Conservation (phyloP, 2,113 vertebrate genomes). For the Otocyon megalotis region DNA sequence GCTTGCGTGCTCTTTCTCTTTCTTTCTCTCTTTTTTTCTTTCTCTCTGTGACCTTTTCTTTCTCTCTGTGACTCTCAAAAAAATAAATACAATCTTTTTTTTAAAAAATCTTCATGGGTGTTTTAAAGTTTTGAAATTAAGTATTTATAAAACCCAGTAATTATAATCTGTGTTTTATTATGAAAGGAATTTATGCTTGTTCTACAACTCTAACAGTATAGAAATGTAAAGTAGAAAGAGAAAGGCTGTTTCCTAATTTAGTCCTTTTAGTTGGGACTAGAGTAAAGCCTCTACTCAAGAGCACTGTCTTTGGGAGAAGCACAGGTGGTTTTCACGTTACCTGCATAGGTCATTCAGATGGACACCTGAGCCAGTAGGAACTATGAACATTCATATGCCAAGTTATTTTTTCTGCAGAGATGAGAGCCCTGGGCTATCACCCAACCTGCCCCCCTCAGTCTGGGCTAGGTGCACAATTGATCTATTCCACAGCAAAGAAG, state of each 20-base stretch:
- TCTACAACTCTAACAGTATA: neutral
- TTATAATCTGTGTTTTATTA: neutral
- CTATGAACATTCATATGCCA: rapidly evolving
- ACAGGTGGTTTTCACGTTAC: too few species aligned
- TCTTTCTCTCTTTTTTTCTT: too few species aligned
- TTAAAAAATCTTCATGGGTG: neutral
- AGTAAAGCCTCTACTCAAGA: neutral
- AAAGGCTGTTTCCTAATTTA: neutral
- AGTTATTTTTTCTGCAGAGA: neutral
- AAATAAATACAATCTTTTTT: neutral
- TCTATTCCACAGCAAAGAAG: neutral
- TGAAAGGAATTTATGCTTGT: neutral
- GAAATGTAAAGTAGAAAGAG: neutral
- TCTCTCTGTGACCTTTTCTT: too few species aligned
- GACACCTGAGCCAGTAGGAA: neutral
- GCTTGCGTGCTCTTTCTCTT: too few species aligned
- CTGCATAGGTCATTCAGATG: rapidly evolving
- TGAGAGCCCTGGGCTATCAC: neutral
- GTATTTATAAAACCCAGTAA: slow-evolving; percentile 14
- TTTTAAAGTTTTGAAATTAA: slow-evolving; percentile 29
- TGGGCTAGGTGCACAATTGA: rapidly evolving
- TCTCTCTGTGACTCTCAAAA: too few species aligned
- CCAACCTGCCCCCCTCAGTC: neutral
- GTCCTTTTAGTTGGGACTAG: neutral
- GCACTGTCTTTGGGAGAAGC: neutral